A percentile compares a stretch with the other conserved stretches of the same genome.
Evolutionary conservation across 2,888 invertebrate genomes (phyloP).

Genomic region (Drosophila fungiperda): DNA sequence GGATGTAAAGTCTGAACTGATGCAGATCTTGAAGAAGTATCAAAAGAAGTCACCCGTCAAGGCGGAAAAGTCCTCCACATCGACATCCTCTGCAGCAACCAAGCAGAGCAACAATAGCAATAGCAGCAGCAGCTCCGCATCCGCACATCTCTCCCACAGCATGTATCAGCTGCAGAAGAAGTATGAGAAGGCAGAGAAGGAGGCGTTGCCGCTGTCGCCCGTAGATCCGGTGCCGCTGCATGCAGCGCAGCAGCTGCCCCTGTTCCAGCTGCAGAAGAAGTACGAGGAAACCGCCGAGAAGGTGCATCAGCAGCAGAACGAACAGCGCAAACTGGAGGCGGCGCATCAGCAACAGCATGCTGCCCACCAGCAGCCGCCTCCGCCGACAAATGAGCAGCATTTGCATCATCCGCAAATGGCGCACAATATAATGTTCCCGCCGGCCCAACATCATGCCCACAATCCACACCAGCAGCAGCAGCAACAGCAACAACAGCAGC

Average conservation of each 20-base stretch:
- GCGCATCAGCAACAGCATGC: conserved; percentile 79
- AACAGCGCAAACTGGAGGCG: conserved; percentile 82
- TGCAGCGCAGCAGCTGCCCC: conserved; percentile 81
- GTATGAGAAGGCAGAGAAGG: conserved; percentile 82
- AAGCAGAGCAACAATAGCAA: conserved; percentile 70
- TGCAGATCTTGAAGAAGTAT: conserved; percentile 83
- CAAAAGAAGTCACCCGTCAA: conserved; percentile 82
- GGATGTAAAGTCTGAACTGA: conserved; percentile 83
- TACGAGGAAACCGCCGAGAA: conserved; percentile 83
- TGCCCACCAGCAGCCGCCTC: conserved; percentile 82
- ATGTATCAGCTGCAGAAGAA: conserved; percentile 84
- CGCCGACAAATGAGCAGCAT: conserved; percentile 83
- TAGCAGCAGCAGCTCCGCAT: conserved; percentile 57
- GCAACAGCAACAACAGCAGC: conserved; percentile 76
- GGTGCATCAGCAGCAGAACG: conserved; percentile 82
- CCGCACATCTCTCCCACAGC: conserved; percentile 81
- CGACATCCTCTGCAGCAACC: conserved; percentile 65
- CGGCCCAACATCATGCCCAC: conserved; percentile 82
- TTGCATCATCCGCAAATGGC: conserved; percentile 84
- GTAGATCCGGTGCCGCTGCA: conserved; percentile 79
- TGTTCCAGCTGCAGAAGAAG: conserved; percentile 83
- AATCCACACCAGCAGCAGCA: conserved; percentile 82
- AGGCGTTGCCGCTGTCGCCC: conserved; percentile 82
- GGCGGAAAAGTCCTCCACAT: conserved; percentile 74
- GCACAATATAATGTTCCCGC: conserved; percentile 84